Conservation (phyloP, 1,140 invertebrate species). For the Kradibia gibbosae region DNA sequence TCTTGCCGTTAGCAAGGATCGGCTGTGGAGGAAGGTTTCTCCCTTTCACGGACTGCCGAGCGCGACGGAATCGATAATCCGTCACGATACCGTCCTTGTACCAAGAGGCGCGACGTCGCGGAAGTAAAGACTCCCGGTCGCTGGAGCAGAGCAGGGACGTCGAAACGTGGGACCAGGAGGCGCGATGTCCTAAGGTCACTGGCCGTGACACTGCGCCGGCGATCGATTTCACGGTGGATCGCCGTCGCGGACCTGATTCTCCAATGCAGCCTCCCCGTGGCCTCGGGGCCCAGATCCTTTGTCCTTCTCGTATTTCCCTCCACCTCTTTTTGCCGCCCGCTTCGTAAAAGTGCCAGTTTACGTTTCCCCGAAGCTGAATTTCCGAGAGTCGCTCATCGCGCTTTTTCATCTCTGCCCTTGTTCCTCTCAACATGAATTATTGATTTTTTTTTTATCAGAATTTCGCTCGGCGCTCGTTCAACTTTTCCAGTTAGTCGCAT, state of each 20-base stretch:
- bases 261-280: neutral
- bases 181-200: constrained; percentile 52
- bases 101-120: neutral
- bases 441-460: neutral
- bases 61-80: constrained; percentile 65
- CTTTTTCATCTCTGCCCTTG: constrained; percentile 13
- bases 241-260: constrained; percentile 41
- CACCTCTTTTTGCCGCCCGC: constrained; percentile 48
- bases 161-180: constrained; percentile 19
- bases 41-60: constrained; percentile 58
- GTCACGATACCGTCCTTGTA: constrained; percentile 55
- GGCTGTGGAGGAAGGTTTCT: constrained; percentile 48
- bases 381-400: neutral
- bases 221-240: constrained; percentile 58
- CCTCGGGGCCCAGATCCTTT: neutral
- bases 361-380: constrained; percentile 22
- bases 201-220: constrained; percentile 56
- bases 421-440: constrained; percentile 10
- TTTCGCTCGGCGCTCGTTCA: neutral
- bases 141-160: neutral
- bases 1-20: neutral
- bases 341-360: constrained; percentile 15
- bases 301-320: constrained; percentile 12
- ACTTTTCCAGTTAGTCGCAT: neutral
- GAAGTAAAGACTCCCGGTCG: neutral